Evolutionary conservation across 2,797 vertebrate genomes (phyloP).

Genomic region (Mustela erminea): DNA sequence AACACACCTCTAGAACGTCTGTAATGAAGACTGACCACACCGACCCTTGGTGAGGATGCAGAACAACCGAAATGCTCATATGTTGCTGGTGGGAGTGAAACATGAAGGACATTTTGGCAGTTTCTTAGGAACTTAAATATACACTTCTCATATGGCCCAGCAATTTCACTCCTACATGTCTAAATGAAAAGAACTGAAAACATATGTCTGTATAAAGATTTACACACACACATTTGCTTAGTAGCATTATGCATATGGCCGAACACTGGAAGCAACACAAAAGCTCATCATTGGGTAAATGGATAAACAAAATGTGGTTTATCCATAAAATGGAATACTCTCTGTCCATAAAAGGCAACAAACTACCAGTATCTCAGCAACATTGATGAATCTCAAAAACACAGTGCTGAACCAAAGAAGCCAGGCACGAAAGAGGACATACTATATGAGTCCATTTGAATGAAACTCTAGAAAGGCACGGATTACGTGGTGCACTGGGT

Average conservation of each 20-base stretch:
- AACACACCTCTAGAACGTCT: background rate
- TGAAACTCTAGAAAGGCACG: background rate
- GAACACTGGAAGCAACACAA: background rate
- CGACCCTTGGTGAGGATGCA: background rate
- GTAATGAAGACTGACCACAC: background rate
- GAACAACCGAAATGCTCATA: background rate
- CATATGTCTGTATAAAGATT: background rate
- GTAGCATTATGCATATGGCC: background rate
- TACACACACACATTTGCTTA: background rate
- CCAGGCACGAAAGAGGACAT: background rate
- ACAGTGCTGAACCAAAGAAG: background rate
- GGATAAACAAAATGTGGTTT: background rate
- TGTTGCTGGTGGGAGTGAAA: background rate
- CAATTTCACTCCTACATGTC: background rate
- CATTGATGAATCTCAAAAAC: background rate
- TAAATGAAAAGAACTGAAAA: background rate
- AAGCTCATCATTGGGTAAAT: background rate
- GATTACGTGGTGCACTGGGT: too few species aligned
- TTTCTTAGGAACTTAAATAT: background rate
- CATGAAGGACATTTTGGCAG: background rate
- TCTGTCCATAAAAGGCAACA: background rate
- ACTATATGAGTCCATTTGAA: background rate
- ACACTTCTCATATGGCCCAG: background rate
- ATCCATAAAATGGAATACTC: background rate
- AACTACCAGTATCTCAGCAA: background rate